These are phyloP conservation scores for Hyperopisus bebe DNA, from an alignment of 2,113 vertebrate species.

Conservation along the genomic window DNA sequence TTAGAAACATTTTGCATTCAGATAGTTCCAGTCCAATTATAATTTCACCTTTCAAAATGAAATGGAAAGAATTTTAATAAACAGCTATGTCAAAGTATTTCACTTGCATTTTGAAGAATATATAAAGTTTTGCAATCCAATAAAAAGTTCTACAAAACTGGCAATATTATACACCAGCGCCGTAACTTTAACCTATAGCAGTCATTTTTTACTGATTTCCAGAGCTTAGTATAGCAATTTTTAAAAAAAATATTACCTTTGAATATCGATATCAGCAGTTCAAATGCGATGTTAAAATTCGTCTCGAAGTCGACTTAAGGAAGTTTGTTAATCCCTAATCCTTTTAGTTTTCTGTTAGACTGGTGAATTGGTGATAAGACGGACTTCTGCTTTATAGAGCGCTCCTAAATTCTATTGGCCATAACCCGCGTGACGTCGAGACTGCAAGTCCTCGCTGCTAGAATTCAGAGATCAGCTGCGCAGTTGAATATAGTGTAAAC, in stretches of 20 bases:
- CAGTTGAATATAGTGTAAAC: constrained; percentile 12
- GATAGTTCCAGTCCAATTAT: neutral
- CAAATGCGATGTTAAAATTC: neutral
- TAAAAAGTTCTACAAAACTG: neutral
- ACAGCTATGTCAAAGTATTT: neutral
- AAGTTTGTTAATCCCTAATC: neutral
- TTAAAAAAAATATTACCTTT: neutral
- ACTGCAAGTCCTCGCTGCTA: constrained; percentile 12
- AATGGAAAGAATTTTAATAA: neutral
- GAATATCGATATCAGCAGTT: neutral
- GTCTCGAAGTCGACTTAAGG: neutral
- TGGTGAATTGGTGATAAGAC: constrained; percentile 38
- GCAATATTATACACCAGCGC: neutral
- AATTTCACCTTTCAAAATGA: neutral
- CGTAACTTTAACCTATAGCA: neutral
- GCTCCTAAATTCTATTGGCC: constrained; percentile 53
- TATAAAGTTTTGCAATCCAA: neutral
- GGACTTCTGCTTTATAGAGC: constrained; percentile 56
- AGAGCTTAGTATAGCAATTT: neutral
- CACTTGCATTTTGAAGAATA: neutral
- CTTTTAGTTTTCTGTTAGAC: constrained; percentile 28
- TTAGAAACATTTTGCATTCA: neutral
- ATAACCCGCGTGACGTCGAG: constrained; percentile 40
- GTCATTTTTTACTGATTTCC: neutral
- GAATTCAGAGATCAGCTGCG: constrained; percentile 8